Evolutionary conservation across 2,888 invertebrate species (phyloP).

Genomic region (Anoplius nigerrimus): DNA sequence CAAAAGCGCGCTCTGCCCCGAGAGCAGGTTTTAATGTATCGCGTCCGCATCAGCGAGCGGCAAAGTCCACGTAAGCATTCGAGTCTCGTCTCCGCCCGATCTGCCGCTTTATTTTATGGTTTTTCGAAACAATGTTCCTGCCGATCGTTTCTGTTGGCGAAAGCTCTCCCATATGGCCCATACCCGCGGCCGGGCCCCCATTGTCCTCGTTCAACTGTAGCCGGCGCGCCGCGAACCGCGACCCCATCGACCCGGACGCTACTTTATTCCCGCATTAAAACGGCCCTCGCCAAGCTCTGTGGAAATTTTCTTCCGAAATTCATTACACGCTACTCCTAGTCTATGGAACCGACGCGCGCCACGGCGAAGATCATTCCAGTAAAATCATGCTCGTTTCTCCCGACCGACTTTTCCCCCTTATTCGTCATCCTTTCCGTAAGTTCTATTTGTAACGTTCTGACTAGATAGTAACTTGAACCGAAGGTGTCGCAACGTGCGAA

Average conservation of each 20-base stretch:
- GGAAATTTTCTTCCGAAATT: slow-evolving; percentile 60
- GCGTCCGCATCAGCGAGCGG: not conserved
- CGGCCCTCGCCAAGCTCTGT: slow-evolving; percentile 46
- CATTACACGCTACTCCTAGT: slow-evolving; percentile 47
- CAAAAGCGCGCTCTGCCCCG: slow-evolving; percentile 25
- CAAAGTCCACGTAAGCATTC: not conserved
- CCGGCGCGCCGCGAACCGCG: slow-evolving; percentile 54
- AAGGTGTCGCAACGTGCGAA: no score
- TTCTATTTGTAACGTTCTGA: no score
- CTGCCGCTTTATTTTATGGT: slow-evolving; percentile 73
- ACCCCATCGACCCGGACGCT: slow-evolving; percentile 71
- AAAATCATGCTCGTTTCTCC: no score
- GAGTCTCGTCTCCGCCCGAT: slow-evolving; percentile 14
- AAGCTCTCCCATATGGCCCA: slow-evolving; percentile 66
- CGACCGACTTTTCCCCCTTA: no score
- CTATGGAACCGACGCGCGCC: no score
- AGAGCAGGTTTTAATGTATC: not conserved
- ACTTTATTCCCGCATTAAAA: slow-evolving; percentile 71
- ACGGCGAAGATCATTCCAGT: no score
- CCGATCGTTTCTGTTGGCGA: slow-evolving; percentile 61
- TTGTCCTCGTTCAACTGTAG: slow-evolving; percentile 64
- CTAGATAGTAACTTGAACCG: no score
- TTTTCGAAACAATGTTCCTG: slow-evolving; percentile 72
- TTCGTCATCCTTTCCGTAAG: no score
- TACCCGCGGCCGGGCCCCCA: slow-evolving; percentile 53